A percentile compares a stretch with the other conserved stretches of the same genome.
phyloP scores from a whole-genome alignment of 2,888 invertebrate genomes.

The Leptarthrus brevirostris region DNA sequence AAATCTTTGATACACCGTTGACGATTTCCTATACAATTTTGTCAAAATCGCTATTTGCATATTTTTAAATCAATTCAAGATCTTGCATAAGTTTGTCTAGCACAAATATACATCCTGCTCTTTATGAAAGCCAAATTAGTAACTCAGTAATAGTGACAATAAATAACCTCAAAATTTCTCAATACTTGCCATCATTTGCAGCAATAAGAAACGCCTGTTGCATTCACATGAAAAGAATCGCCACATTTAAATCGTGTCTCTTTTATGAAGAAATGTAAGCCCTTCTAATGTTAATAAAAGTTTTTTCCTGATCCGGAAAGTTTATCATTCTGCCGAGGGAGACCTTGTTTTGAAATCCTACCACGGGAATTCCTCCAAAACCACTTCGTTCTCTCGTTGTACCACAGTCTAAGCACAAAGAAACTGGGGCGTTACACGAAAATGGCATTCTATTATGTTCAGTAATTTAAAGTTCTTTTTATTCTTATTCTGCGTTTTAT shows the following conservation, averaged over 20 bases:
- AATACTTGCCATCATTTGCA: not conserved
- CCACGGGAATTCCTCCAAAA: not conserved
- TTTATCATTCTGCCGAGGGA: not conserved
- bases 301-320: not conserved
- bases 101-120: no score
- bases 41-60: no score
- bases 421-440: constrained; percentile 38
- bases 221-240: not conserved
- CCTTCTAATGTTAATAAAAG: not conserved
- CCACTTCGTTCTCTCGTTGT: not conserved
- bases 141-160: no score
- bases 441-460: constrained; percentile 41
- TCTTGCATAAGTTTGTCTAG: no score
- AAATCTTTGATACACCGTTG: no score
- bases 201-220: not conserved
- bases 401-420: constrained; percentile 3
- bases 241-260: not conserved
- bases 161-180: not conserved
- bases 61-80: no score
- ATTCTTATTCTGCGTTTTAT: constrained; percentile 33
- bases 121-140: no score
- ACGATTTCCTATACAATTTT: no score
- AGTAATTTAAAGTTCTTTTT: constrained; percentile 37
- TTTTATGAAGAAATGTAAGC: not conserved
- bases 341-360: not conserved